Conservation (phyloP, 2,113 vertebrate species). For the Paramormyrops kingsleyae region DNA sequence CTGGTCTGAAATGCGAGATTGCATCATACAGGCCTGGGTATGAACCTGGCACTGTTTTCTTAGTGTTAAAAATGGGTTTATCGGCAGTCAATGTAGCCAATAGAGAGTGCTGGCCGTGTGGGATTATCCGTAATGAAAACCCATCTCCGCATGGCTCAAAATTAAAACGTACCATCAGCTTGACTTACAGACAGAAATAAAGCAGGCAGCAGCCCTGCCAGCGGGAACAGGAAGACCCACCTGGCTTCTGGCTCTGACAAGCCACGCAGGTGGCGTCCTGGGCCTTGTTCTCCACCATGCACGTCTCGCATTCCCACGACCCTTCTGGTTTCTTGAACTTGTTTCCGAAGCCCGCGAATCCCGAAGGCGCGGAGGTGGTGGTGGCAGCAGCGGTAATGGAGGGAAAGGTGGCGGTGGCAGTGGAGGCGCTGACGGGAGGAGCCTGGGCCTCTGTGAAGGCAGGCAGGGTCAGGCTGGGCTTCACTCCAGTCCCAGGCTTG, state of each 20-base stretch:
- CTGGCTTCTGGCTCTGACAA: conserved; percentile 80
- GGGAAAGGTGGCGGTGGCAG: conserved; percentile 35
- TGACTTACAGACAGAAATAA: neutral
- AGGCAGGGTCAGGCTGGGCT: conserved; percentile 68
- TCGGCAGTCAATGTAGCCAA: neutral
- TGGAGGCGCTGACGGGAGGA: conserved; percentile 28
- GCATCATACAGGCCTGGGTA: neutral
- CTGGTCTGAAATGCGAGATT: neutral
- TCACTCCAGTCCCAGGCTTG: conserved; percentile 86
- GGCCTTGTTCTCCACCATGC: conserved; percentile 79
- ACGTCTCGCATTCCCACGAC: conserved; percentile 81
- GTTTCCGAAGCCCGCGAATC: conserved; percentile 73
- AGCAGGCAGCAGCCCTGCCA: neutral
- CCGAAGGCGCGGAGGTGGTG: conserved; percentile 26
- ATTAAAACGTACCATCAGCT: neutral
- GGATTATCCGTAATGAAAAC: neutral
- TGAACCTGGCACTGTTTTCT: neutral
- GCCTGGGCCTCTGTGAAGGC: conserved; percentile 55
- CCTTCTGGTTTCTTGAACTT: conserved; percentile 84
- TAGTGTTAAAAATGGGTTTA: neutral
- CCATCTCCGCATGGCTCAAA: neutral
- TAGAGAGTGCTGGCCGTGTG: neutral
- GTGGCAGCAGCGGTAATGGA: conserved; percentile 19
- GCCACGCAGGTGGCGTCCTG: conserved; percentile 79
- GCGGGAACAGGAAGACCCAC: conserved; percentile 31